Base-by-base conservation (phyloP, 92 coral and sea anemone species). In the Pocillopora meandrina region DNA sequence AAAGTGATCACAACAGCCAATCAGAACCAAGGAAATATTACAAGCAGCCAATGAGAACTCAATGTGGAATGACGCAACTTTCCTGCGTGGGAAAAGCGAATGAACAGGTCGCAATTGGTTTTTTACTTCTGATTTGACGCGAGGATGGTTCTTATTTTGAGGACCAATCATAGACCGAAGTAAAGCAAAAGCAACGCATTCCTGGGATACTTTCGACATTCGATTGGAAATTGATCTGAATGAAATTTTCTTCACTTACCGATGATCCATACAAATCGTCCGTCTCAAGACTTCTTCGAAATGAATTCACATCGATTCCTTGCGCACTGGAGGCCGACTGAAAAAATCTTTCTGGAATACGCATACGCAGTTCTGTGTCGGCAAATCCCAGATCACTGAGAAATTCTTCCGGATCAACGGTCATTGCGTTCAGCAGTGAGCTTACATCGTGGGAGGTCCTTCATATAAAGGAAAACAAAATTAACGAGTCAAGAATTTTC, bases 261-360 rank as follows among this genome's bases (percentile, higher is more conserved):
- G 75, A 63, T 56, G 67, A 64, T 31, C 86, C 87, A 59, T 81
- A 85, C 14, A 76, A 15, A 78, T 90, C 96, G 17, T 92, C 95
- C 3, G 82, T 86, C 13, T 90, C 92, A 52, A 89, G 52, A 20
- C 62, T 88, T 82, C 70, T 86, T 76, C 91, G 80, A 76, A 86
- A 90, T 6, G 14, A 35, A 71, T 82, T 82, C n/a, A 90, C 90
- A 77, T 80, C 89, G 49, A 90, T 86, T 2, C 92, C 92, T 1
- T 15, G 87, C 18, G 90, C 92, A 33, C 68, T 33, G 17, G 92
- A 90, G 7, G 84, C 87, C n/a, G 72, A 63, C 59, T 49, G 55
- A n/a, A 90, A 79, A 73, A 94, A 94, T 63, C 98, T 84, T 21
- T 87, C 92, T 10, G 98, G 98, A 13, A 94, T 88, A 76, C 85